These are phyloP conservation scores for Akabosia matsudoensis DNA, from an alignment of 1,140 invertebrate species.

Conservation along the genomic window DNA sequence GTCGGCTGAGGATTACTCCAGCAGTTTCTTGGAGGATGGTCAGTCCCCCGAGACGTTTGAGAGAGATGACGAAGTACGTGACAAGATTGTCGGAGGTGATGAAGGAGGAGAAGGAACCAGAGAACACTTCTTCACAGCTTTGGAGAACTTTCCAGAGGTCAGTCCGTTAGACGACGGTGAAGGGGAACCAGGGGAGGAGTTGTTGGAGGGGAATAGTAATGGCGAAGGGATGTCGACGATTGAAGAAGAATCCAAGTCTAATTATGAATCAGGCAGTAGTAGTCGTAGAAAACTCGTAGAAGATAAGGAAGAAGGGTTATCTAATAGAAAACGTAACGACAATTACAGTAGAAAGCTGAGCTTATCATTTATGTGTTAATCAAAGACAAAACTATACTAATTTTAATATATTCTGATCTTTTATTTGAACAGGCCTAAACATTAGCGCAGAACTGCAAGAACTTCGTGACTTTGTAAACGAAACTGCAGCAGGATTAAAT, in stretches of 20 bases:
- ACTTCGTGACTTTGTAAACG: not conserved
- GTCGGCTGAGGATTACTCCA: no score
- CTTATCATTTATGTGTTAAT: no score
- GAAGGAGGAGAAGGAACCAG: not conserved
- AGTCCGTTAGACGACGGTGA: not conserved
- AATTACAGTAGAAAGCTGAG: no score
- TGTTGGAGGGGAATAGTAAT: no score
- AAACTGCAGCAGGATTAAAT: not conserved
- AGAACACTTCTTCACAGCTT: not conserved
- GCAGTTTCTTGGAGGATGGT: no score
- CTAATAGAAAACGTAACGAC: not conserved
- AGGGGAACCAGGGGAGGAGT: not conserved
- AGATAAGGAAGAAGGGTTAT: not conserved
- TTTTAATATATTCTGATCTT: no score
- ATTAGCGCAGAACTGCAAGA: not conserved
- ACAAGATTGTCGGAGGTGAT: not conserved
- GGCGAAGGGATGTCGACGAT: not conserved
- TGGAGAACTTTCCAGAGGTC: not conserved
- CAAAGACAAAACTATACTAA: no score
- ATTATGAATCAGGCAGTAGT: not conserved
- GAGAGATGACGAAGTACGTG: not conserved
- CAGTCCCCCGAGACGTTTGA: no score
- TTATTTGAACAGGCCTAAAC: not conserved
- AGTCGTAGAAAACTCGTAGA: not conserved
- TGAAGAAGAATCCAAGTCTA: slow-evolving; percentile 13